Conservation (phyloP, 2,113 vertebrate species). For the Mixornis gularis region DNA sequence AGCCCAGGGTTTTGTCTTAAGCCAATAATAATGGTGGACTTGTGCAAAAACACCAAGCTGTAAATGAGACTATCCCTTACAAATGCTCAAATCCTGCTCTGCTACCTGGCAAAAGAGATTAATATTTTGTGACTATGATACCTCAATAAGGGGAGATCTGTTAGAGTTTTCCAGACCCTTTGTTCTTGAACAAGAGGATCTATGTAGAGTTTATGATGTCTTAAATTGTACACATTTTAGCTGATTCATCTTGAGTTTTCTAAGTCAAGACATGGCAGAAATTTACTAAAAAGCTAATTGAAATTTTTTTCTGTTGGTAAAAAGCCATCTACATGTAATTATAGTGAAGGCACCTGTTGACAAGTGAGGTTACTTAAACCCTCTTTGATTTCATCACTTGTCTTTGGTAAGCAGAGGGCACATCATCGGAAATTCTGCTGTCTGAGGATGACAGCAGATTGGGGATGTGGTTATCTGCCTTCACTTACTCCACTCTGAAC, state of each 20-base stretch:
- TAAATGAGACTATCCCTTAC: neutral
- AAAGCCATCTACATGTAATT: neutral
- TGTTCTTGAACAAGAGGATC: neutral
- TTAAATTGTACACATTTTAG: neutral
- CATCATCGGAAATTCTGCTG: constrained; percentile 28
- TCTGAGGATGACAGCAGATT: neutral
- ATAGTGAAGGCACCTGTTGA: neutral
- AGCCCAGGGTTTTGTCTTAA: neutral
- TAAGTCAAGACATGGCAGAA: neutral
- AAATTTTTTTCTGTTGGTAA: neutral
- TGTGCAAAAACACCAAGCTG: neutral
- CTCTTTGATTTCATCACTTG: constrained; percentile 23
- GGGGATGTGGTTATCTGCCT: constrained; percentile 34
- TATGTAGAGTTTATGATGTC: neutral
- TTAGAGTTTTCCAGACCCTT: neutral
- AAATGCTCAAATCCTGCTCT: neutral
- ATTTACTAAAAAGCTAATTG: neutral
- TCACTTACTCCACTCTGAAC: neutral
- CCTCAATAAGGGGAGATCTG: neutral
- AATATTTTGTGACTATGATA: neutral
- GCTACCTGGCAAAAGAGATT: neutral
- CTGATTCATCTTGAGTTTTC: neutral
- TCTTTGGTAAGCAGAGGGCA: constrained; percentile 26
- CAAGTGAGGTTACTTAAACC: neutral
- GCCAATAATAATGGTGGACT: neutral